Conservation (phyloP, 2,888 invertebrate species). For the Cataglyphis rosenhaueri region DNA sequence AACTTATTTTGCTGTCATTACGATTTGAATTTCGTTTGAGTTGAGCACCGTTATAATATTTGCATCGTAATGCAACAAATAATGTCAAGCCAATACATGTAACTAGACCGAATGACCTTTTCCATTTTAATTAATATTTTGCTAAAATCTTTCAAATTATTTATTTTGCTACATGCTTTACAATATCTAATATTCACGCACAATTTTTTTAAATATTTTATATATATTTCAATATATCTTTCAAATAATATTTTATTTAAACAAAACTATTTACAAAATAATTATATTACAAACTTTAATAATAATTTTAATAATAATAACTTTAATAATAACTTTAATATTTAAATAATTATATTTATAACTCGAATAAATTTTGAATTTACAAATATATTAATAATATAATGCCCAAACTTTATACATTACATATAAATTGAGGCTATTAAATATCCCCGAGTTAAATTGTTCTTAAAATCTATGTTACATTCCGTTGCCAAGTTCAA, state of each 20-base stretch:
- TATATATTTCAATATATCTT: not conserved
- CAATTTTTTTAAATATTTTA: not conserved
- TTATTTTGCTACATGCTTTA: not conserved
- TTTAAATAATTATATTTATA: too few relatives aligned
- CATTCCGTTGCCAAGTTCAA: conserved; percentile 50
- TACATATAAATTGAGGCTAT: not conserved
- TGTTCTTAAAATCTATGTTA: conserved; percentile 34
- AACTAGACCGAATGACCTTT: conserved; percentile 29
- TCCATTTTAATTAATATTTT: conserved; percentile 40
- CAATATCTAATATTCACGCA: not conserved
- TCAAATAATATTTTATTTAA: not conserved
- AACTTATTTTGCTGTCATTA: conserved; percentile 50
- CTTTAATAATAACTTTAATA: not conserved
- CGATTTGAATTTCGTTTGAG: conserved; percentile 46
- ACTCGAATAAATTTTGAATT: not conserved
- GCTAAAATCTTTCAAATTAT: not conserved
- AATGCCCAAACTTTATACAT: not conserved
- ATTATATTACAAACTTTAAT: not conserved
- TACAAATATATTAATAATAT: not conserved
- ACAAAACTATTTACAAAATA: not conserved
- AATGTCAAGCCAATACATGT: conserved; percentile 32
- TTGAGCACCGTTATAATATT: conserved; percentile 5
- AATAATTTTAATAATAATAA: not conserved
- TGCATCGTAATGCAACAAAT: conserved; percentile 35
- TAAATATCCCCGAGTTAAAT: not conserved